phyloP scores from a whole-genome alignment of 2,888 invertebrate genomes.

The Spodoptera picta region DNA sequence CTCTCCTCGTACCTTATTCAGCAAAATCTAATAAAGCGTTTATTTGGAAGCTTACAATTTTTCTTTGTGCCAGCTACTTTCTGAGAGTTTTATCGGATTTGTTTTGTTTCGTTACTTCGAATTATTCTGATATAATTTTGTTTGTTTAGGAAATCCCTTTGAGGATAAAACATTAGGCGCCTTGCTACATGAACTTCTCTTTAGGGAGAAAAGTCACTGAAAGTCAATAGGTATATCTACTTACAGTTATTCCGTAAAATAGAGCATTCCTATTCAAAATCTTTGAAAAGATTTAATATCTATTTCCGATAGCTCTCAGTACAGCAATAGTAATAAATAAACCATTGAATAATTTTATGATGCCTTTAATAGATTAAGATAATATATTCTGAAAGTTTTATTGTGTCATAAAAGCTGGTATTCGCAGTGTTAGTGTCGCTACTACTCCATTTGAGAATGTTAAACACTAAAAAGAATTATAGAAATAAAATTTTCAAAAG shows the following conservation, averaged over 20 bases:
- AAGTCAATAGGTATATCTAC: not conserved
- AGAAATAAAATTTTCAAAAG: constrained; percentile 16
- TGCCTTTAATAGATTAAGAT: constrained; percentile 29
- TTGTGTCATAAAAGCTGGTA: constrained; percentile 36
- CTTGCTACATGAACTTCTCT: constrained; percentile 1
- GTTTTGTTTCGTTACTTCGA: constrained; percentile 51
- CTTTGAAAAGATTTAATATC: constrained; percentile 13
- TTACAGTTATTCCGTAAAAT: constrained; percentile 5
- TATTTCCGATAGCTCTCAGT: constrained; percentile 15
- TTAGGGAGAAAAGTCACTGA: constrained; percentile 10
- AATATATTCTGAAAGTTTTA: constrained; percentile 43
- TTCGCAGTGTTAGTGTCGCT: constrained; percentile 29
- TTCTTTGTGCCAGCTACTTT: constrained; percentile 51
- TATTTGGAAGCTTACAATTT: constrained; percentile 49
- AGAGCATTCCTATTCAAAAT: not conserved
- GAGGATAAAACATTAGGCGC: constrained; percentile 12
- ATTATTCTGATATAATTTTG: constrained; percentile 49
- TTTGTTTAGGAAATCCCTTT: constrained; percentile 46
- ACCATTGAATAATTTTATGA: constrained; percentile 40
- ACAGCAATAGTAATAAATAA: constrained; percentile 27
- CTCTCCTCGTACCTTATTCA: constrained; percentile 36
- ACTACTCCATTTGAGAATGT: constrained; percentile 33
- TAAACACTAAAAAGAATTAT: constrained; percentile 27
- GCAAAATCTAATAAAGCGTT: constrained; percentile 55
- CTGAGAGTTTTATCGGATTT: constrained; percentile 51